A percentile compares a stretch with the other conserved stretches of the same genome.
Evolutionary conservation across 2,113 vertebrate species (phyloP).

Genomic region (Collichthys lucidus): DNA sequence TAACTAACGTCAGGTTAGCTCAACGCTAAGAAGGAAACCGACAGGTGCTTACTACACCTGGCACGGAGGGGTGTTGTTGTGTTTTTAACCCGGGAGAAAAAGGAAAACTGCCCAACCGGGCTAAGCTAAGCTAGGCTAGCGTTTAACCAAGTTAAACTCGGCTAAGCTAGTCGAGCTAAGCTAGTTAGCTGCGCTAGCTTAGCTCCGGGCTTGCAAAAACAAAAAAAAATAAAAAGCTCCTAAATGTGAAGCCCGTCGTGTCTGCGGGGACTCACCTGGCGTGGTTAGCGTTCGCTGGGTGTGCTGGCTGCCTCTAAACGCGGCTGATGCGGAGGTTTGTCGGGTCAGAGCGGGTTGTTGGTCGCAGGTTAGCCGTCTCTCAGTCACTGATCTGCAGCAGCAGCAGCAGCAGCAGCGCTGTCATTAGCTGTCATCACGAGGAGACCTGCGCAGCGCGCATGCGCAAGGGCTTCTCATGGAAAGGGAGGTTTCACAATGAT

Average conservation of each 20-base stretch:
- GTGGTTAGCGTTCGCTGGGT: conserved; percentile 11
- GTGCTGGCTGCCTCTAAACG: conserved; percentile 28
- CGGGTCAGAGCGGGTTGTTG: conserved; percentile 42
- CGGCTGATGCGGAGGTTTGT: conserved; percentile 46
- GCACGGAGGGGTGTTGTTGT: no score
- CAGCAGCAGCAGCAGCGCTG: conserved; percentile 74
- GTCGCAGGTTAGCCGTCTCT: conserved; percentile 66
- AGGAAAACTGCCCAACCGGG: conserved; percentile 23
- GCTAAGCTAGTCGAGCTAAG: conserved; percentile 66
- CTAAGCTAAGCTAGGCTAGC: conserved; percentile 29
- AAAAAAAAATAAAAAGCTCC: conserved; percentile 14
- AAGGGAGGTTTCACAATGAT: conserved; percentile 18
- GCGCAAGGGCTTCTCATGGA: conserved; percentile 59
- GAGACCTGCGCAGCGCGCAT: conserved; percentile 71
- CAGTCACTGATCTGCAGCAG: conserved; percentile 59
- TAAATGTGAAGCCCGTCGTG: neutral
- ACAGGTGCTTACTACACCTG: neutral
- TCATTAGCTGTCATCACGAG: conserved; percentile 83
- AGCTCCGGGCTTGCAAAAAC: conserved; percentile 57
- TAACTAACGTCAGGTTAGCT: conserved; percentile 5
- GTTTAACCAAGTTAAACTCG: conserved; percentile 50
- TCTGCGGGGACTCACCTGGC: conserved; percentile 63
- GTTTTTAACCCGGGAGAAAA: no score
- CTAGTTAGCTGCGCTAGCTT: conserved; percentile 76
- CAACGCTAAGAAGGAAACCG: conserved; percentile 26